Evolutionary conservation across 2,797 vertebrate species (phyloP).

Genomic region (Rallus crepitans): DNA sequence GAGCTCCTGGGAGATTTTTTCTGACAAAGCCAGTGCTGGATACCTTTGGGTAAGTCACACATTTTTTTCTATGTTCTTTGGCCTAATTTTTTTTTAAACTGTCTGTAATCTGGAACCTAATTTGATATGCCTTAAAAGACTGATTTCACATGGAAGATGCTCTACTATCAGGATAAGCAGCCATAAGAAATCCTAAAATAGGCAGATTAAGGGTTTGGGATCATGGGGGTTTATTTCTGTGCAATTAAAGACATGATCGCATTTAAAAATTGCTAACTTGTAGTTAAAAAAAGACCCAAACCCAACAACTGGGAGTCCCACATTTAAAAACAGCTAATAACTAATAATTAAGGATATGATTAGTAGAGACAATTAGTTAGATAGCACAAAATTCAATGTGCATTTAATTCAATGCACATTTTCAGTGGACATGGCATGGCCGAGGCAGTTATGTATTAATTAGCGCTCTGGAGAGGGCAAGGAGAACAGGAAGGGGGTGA

Average conservation of each 20-base stretch:
- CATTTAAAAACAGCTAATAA: slow-evolving; percentile 45
- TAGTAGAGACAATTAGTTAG: slow-evolving; percentile 63
- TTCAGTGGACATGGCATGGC: slow-evolving; percentile 20
- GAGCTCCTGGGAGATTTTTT: not conserved
- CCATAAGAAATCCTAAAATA: slow-evolving; percentile 62
- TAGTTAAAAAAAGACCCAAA: slow-evolving; percentile 4
- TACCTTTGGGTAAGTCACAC: slow-evolving; percentile 37
- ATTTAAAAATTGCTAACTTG: slow-evolving; percentile 50
- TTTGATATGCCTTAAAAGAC: slow-evolving; percentile 32
- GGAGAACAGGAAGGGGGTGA: slow-evolving; percentile 9
- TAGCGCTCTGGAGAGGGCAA: slow-evolving; percentile 40
- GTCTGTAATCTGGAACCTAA: slow-evolving; percentile 51
- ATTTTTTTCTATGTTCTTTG: slow-evolving; percentile 16
- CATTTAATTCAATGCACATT: slow-evolving; percentile 45
- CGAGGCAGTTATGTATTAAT: slow-evolving; percentile 60
- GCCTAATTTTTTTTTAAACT: slow-evolving; percentile 1
- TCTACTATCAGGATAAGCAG: slow-evolving; percentile 50
- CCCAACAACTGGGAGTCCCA: not conserved
- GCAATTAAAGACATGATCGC: slow-evolving; percentile 53
- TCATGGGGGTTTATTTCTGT: slow-evolving; percentile 59
- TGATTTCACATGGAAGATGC: slow-evolving; percentile 34
- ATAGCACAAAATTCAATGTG: not conserved
- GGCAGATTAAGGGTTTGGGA: slow-evolving; percentile 64
- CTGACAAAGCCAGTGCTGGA: not conserved
- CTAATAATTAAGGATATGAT: slow-evolving; percentile 60